Conservation (phyloP, 2,797 vertebrate species). For the Phoeniculus purpureus region DNA sequence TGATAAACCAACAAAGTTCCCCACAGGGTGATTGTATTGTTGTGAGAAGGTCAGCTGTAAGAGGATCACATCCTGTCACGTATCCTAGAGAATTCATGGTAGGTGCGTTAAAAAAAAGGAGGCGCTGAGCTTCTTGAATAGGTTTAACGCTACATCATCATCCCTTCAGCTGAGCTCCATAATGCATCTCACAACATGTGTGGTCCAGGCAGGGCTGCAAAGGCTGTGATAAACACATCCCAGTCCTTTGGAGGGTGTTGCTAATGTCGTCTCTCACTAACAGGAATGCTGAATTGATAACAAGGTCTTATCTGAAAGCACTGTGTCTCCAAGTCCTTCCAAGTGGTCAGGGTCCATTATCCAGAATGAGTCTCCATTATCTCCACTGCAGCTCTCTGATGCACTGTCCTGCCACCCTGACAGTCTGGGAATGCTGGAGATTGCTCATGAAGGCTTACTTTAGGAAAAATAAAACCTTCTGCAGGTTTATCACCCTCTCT, state of each 20-base stretch:
- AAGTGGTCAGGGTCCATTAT: rapidly evolving
- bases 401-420: neutral
- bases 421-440: neutral
- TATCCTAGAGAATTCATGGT: constrained; percentile 22
- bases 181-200: rapidly evolving
- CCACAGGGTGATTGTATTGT: constrained; percentile 50
- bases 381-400: neutral
- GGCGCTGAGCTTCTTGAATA: neutral
- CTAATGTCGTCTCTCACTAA: neutral
- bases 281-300: rapidly evolving
- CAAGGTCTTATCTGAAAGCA: rapidly evolving
- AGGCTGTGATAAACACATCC: neutral
- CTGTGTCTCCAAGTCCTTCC: neutral
- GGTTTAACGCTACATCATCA: neutral
- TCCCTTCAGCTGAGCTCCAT: neutral
- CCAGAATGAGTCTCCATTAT: neutral
- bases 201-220: neutral
- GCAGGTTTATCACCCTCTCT: neutral
- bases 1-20: constrained; percentile 60
- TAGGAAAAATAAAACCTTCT: neutral
- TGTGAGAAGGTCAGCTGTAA: constrained; percentile 55
- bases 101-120: neutral
- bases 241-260: neutral
- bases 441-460: neutral
- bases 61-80: neutral